A percentile compares a stretch with the other conserved stretches of the same genome.
Conservation (phyloP, 2,888 invertebrate species). For the Drosophila testacea region DNA sequence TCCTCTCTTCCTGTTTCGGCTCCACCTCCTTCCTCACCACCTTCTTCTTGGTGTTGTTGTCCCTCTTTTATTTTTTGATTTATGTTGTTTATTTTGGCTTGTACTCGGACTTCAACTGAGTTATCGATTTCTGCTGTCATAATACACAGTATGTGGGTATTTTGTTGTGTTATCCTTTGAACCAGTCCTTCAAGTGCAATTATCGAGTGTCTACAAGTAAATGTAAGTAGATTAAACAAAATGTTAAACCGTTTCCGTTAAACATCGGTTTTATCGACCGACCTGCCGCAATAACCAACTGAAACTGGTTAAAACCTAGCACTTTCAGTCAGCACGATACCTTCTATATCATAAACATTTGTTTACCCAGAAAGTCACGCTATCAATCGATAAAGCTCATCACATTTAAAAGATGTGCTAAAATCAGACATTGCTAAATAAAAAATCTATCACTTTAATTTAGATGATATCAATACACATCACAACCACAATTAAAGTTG, state of each 20-base stretch:
- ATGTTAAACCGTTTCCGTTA: conserved; percentile 17
- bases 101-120: conserved; percentile 39
- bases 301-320: conserved; percentile 76
- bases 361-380: conserved; percentile 15
- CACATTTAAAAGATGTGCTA: conserved; percentile 62
- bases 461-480: conserved; percentile 14
- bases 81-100: conserved; percentile 45
- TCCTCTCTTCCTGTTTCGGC: conserved; percentile 10
- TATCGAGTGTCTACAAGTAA: conserved; percentile 59
- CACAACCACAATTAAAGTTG: not conserved
- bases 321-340: conserved; percentile 47
- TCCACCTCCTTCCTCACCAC: conserved; percentile 15
- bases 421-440: conserved; percentile 40
- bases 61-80: conserved; percentile 28
- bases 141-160: conserved; percentile 41
- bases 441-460: conserved; percentile 8
- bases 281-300: conserved; percentile 83
- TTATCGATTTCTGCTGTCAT: conserved; percentile 60
- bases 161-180: conserved; percentile 25
- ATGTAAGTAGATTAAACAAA: conserved; percentile 34
- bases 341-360: conserved; percentile 28
- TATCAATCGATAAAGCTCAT: conserved; percentile 23
- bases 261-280: conserved; percentile 62
- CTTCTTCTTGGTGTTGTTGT: conserved; percentile 3
- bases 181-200: conserved; percentile 23